Percentiles rank a stretch among this genome's conserved stretches.
These are phyloP conservation scores for Sarotherodon lohbergeri DNA, from an alignment of 2,113 vertebrate genomes.

Conservation along the genomic window DNA sequence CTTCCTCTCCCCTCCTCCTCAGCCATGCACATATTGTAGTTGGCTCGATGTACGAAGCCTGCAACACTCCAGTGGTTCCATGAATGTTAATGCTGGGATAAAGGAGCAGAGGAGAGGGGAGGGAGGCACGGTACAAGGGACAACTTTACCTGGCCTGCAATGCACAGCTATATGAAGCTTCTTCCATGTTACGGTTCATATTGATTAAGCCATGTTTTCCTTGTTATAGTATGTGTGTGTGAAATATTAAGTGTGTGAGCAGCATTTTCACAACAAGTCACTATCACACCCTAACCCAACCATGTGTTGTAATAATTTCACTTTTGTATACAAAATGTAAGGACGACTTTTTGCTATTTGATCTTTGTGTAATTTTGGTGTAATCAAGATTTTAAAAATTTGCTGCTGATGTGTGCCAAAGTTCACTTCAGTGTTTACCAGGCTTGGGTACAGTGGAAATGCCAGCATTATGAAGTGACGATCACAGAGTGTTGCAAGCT, in stretches of 20 bases:
- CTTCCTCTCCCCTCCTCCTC: background rate
- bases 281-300: background rate
- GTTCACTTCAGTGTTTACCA: slow-evolving; percentile 7
- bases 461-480: slow-evolving; percentile 54
- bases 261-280: background rate
- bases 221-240: background rate
- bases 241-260: background rate
- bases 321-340: background rate
- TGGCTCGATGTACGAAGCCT: slow-evolving; percentile 45
- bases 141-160: slow-evolving; percentile 45
- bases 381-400: background rate
- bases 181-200: background rate
- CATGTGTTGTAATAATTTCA: background rate
- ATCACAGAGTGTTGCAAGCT: slow-evolving; percentile 57
- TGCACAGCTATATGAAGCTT: slow-evolving; percentile 8
- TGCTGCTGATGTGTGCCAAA: background rate
- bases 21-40: slow-evolving; percentile 33
- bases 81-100: slow-evolving; percentile 72
- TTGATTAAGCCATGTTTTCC: background rate
- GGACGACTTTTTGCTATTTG: background rate
- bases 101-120: background rate
- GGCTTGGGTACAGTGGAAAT: slow-evolving; percentile 48
- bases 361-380: background rate
- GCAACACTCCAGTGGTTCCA: slow-evolving; percentile 71
- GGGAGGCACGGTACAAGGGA: background rate